Percentiles rank a stretch among this genome's conserved stretches.
These are phyloP conservation scores for Rhyacichthys aspro DNA, from an alignment of 2,797 vertebrate genomes.

Conservation along the genomic window DNA sequence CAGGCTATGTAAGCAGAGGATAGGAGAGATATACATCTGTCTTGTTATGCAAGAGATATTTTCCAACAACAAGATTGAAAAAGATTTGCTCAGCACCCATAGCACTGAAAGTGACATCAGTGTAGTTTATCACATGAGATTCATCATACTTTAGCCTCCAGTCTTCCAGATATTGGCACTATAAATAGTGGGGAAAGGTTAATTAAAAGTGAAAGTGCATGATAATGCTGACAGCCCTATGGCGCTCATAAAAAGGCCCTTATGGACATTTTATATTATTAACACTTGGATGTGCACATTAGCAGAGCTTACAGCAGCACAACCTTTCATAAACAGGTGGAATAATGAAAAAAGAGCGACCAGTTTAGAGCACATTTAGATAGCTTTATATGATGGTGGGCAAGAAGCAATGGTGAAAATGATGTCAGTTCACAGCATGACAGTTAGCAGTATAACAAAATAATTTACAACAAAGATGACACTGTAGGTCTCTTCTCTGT, in stretches of 20 bases:
- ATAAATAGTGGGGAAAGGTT: slow-evolving; percentile 50
- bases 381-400: slow-evolving; percentile 54
- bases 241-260: slow-evolving; percentile 29
- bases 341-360: slow-evolving; percentile 32
- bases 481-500: slow-evolving; percentile 20
- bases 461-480: slow-evolving; percentile 42
- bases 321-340: slow-evolving; percentile 16
- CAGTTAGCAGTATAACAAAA: slow-evolving; percentile 67
- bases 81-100: slow-evolving; percentile 55
- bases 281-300: slow-evolving; percentile 28
- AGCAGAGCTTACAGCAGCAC: slow-evolving; percentile 22
- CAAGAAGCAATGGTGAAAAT: slow-evolving; percentile 28
- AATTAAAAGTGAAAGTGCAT: slow-evolving; percentile 62
- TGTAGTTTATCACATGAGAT: slow-evolving; percentile 50
- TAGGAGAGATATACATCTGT: slow-evolving; percentile 61
- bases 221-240: slow-evolving; percentile 28
- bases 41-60: slow-evolving; percentile 65
- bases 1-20: slow-evolving; percentile 20
- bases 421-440: slow-evolving; percentile 62
- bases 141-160: slow-evolving; percentile 38
- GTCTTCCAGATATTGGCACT: slow-evolving; percentile 35
- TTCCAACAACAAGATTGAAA: slow-evolving; percentile 67
- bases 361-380: slow-evolving; percentile 38
- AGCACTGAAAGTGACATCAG: slow-evolving; percentile 43
- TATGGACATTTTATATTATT: slow-evolving; percentile 26